Conservation (phyloP, 1,140 invertebrate genomes). For the Diprion similis region DNA sequence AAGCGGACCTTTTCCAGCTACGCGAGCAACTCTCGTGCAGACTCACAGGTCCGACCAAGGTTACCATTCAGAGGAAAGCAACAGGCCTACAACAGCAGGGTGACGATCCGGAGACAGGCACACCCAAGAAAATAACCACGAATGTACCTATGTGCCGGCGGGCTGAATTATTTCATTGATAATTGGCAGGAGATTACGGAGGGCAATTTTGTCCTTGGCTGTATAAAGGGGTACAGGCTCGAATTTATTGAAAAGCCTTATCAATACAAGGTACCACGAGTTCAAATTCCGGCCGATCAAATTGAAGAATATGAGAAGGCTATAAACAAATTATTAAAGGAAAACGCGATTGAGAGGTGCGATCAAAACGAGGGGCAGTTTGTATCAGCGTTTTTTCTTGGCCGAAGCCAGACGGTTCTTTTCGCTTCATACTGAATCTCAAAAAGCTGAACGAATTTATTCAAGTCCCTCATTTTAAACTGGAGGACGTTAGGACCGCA, state of each 20-base stretch:
- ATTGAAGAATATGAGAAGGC: not conserved
- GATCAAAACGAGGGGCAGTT: slow-evolving; percentile 9
- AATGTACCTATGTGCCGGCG: slow-evolving; percentile 24
- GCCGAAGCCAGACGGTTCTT: slow-evolving; percentile 32
- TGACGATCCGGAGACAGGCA: slow-evolving; percentile 4
- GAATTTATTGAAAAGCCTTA: not conserved
- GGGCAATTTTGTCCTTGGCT: slow-evolving; percentile 17
- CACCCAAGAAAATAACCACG: not conserved
- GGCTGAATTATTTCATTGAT: slow-evolving; percentile 21
- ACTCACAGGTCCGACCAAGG: slow-evolving; percentile 8
- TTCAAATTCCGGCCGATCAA: not conserved
- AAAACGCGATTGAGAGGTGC: slow-evolving; percentile 19
- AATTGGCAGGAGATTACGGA: slow-evolving; percentile 22
- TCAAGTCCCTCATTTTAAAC: slow-evolving; percentile 36
- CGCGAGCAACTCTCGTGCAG: slow-evolving; percentile 15
- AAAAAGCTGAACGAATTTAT: slow-evolving; percentile 40
- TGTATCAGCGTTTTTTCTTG: slow-evolving; percentile 30
- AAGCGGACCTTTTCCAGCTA: slow-evolving; percentile 5
- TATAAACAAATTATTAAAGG: slow-evolving; percentile 10
- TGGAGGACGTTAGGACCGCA: slow-evolving; percentile 37
- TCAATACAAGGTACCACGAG: not conserved
- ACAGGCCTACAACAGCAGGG: slow-evolving; percentile 6
- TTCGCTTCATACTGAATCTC: slow-evolving; percentile 40
- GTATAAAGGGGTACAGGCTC: slow-evolving; percentile 23
- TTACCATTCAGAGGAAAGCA: slow-evolving; percentile 21